These are phyloP conservation scores for Episyrphus balteatus DNA, from an alignment of 1,140 invertebrate genomes.

Conservation along the genomic window DNA sequence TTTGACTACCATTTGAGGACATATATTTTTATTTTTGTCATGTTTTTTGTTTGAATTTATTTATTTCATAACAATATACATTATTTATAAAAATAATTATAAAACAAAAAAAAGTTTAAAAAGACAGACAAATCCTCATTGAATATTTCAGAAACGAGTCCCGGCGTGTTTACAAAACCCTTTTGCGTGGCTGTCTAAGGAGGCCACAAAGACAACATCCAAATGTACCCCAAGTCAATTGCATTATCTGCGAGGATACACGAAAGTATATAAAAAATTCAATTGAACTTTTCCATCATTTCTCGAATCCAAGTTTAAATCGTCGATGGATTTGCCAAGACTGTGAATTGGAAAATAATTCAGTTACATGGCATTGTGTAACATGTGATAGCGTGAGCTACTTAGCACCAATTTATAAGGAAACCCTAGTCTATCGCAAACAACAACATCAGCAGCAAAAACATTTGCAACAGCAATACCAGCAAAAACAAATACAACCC, in stretches of 20 bases:
- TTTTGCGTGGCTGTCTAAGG: conserved; percentile 30
- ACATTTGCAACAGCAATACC: conserved; percentile 8
- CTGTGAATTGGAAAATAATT: conserved; percentile 31
- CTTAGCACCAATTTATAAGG: conserved; percentile 35
- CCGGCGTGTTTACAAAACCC: conserved; percentile 30
- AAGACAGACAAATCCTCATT: conserved; percentile 1
- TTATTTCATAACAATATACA: too few relatives aligned
- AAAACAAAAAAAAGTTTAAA: too few relatives aligned
- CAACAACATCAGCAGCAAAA: conserved; percentile 7
- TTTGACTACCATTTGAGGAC: too few relatives aligned
- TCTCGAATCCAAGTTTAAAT: conserved; percentile 33
- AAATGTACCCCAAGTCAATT: conserved; percentile 24
- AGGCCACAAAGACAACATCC: conserved; percentile 30
- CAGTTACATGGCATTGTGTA: conserved; percentile 35
- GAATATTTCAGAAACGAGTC: conserved; percentile 12
- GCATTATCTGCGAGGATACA: conserved; percentile 32
- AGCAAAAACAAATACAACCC: conserved; percentile 8
- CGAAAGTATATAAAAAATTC: conserved; percentile 33
- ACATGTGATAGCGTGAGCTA: conserved; percentile 35
- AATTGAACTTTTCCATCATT: conserved; percentile 31
- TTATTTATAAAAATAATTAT: too few relatives aligned
- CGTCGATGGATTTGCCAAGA: conserved; percentile 30
- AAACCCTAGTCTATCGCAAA: conserved; percentile 13
- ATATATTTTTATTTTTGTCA: too few relatives aligned
- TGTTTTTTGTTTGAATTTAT: too few relatives aligned